Conservation (phyloP, 2,797 vertebrate species). For the Intellagama lesueurii region DNA sequence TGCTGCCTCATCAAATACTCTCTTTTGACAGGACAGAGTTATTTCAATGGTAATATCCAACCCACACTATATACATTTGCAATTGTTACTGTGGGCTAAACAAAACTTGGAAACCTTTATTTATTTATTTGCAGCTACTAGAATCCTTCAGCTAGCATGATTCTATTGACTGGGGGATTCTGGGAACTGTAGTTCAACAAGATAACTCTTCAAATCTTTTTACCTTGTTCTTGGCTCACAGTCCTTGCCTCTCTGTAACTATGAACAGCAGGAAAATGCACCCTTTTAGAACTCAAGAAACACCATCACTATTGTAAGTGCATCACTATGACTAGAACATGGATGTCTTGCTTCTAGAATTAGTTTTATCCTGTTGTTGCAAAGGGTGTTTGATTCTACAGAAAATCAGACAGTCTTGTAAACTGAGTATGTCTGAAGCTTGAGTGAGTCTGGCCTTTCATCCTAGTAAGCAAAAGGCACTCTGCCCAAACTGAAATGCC, state of each 20-base stretch:
- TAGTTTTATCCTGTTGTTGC: background rate
- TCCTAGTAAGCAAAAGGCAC: background rate
- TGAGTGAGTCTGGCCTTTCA: background rate
- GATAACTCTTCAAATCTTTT: too few species aligned
- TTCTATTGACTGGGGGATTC: too few species aligned
- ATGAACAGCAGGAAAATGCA: background rate
- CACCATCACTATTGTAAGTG: background rate
- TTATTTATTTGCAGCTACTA: background rate
- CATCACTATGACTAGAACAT: background rate
- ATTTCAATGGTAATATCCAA: too few species aligned
- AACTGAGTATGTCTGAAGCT: background rate
- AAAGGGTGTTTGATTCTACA: background rate
- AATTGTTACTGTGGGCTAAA: background rate
- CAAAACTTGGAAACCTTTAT: background rate
- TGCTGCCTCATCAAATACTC: background rate
- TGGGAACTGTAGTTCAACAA: too few species aligned
- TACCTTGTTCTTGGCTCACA: background rate
- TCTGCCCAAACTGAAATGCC: background rate
- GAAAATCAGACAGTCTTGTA: background rate
- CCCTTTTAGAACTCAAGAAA: background rate
- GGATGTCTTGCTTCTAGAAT: background rate
- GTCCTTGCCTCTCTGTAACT: background rate
- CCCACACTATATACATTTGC: too few species aligned
- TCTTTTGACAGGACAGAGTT: too few species aligned
- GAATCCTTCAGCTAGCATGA: too few species aligned